Conservation (phyloP, 2,888 invertebrate genomes). For the Hyalella azteca region DNA sequence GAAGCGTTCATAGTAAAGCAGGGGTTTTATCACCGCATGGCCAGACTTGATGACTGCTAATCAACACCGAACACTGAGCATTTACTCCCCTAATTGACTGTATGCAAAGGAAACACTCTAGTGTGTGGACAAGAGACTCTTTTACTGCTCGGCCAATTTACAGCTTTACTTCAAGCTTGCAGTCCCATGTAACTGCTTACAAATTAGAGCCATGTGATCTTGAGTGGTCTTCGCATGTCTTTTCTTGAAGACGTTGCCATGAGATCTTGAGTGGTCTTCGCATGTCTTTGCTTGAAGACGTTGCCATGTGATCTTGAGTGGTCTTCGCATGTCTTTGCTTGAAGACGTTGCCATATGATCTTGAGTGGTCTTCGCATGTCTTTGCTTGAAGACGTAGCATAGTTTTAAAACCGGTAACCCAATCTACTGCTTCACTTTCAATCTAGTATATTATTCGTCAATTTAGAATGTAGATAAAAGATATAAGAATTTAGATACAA, state of each 20-base stretch:
- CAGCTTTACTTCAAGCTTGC: not conserved
- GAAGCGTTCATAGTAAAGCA: slow-evolving; percentile 8
- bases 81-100: slow-evolving; percentile 31
- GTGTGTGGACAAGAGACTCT: slow-evolving; percentile 7
- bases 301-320: not conserved
- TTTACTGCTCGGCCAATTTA: not conserved
- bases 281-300: not conserved
- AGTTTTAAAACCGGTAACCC: no score
- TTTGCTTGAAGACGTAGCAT: not conserved
- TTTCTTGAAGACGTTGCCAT: not conserved
- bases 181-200: not conserved
- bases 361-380: not conserved
- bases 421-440: no score
- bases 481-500: no score
- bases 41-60: slow-evolving; percentile 26
- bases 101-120: slow-evolving; percentile 17
- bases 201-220: not conserved
- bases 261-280: not conserved
- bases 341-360: not conserved
- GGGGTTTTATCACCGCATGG: slow-evolving; percentile 27
- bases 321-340: not conserved
- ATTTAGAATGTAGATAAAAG: no score
- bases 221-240: not conserved
- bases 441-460: no score
- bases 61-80: slow-evolving; percentile 12